A percentile compares a stretch with the other conserved stretches of the same genome.
Conservation (phyloP, 2,797 vertebrate species). For the Sebastes wilsoni region DNA sequence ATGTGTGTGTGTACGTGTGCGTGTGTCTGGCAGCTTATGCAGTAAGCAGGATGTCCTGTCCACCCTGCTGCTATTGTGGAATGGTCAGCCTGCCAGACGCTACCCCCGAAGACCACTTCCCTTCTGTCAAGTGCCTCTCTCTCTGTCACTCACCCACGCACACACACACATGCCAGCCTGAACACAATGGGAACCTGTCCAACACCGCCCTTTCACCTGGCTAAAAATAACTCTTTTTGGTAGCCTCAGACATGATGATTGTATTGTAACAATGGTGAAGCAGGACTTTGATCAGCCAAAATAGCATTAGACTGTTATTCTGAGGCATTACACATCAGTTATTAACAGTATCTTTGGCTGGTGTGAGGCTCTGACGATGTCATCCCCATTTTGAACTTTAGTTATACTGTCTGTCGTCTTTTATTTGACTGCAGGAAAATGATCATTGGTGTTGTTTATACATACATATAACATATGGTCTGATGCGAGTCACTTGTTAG, state of each 20-base stretch:
- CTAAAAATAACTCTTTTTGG: constrained; percentile 69
- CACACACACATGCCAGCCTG: constrained; percentile 60
- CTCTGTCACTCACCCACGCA: constrained; percentile 8
- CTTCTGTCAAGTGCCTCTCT: constrained; percentile 62
- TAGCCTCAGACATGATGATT: constrained; percentile 43
- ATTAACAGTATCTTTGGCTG: not conserved
- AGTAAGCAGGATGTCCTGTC: constrained; percentile 81
- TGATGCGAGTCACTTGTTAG: not conserved
- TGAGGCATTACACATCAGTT: constrained; percentile 6
- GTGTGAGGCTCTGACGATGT: not conserved
- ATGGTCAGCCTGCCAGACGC: constrained; percentile 64
- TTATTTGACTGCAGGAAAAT: not conserved
- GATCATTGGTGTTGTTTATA: not conserved
- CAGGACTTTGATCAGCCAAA: constrained; percentile 64
- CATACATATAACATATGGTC: not conserved
- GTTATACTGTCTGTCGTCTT: not conserved
- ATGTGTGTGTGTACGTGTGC: not conserved
- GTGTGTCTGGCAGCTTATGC: constrained; percentile 25
- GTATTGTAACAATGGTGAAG: constrained; percentile 61
- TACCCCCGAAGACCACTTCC: constrained; percentile 71
- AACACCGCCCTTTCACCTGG: constrained; percentile 62
- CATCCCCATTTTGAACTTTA: not conserved
- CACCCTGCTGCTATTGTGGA: constrained; percentile 74
- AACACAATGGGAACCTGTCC: constrained; percentile 72
- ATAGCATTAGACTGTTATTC: constrained; percentile 35